A percentile compares a stretch with the other conserved stretches of the same genome.
These are phyloP conservation scores for Hypomesus transpacificus DNA, from an alignment of 2,113 vertebrate genomes.

Conservation along the genomic window DNA sequence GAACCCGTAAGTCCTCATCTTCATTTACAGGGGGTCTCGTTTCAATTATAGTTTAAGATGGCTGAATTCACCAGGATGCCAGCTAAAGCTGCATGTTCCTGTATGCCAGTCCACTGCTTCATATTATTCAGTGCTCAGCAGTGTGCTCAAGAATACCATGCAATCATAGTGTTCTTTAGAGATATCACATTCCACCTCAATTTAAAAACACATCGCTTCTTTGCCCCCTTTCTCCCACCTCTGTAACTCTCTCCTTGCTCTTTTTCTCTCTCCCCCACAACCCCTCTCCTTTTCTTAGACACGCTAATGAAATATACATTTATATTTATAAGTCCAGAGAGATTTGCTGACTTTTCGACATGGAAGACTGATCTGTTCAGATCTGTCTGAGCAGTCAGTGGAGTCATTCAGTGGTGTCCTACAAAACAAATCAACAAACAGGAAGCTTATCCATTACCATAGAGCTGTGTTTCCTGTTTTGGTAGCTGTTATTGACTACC, in stretches of 20 bases:
- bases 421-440: not conserved
- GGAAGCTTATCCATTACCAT: not conserved
- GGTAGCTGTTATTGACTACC: too few species aligned
- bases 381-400: too few species aligned
- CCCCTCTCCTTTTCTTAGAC: constrained; percentile 27
- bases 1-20: too few species aligned
- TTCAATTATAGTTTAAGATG: too few species aligned
- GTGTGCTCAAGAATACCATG: constrained; percentile 46
- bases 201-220: constrained; percentile 40
- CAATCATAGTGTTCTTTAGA: constrained; percentile 47
- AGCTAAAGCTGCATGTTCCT: too few species aligned
- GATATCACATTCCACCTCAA: constrained; percentile 51
- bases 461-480: too few species aligned
- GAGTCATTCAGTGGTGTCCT: too few species aligned
- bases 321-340: constrained; percentile 25
- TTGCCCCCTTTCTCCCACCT: not conserved
- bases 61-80: too few species aligned
- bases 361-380: too few species aligned
- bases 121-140: constrained; percentile 40
- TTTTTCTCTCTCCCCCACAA: constrained; percentile 12
- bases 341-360: constrained; percentile 16
- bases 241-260: not conserved
- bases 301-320: constrained; percentile 51
- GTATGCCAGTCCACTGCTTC: constrained; percentile 1
- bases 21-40: too few species aligned